Evolutionary conservation across 2,888 invertebrate genomes (phyloP).

Genomic region (Pegoplata infirma): DNA sequence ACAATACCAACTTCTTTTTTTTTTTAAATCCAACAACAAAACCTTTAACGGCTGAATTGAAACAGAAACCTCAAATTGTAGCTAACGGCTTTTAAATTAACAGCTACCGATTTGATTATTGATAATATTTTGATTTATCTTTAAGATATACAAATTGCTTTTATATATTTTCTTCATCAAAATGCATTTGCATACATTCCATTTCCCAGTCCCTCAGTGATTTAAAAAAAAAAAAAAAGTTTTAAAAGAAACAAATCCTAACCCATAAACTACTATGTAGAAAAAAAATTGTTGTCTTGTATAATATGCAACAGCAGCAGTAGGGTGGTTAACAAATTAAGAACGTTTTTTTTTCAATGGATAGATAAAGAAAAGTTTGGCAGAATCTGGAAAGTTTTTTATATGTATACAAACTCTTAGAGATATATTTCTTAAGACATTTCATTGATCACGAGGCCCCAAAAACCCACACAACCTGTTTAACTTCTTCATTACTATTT

Average conservation of each 20-base stretch:
- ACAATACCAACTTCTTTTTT: constrained; percentile 15
- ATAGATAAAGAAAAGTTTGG: too few relatives aligned
- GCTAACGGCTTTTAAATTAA: constrained; percentile 64
- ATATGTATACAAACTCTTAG: too few relatives aligned
- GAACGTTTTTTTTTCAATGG: too few relatives aligned
- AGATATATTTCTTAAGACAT: too few relatives aligned
- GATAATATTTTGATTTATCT: constrained; percentile 75
- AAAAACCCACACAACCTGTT: too few relatives aligned
- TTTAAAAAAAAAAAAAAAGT: too few relatives aligned
- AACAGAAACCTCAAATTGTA: constrained; percentile 39
- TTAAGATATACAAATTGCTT: constrained; percentile 68
- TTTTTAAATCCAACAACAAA: neutral
- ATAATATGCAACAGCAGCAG: neutral
- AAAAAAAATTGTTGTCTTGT: neutral
- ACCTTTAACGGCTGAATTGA: neutral
- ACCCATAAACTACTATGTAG: neutral
- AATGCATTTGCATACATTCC: constrained; percentile 28
- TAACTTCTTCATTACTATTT: too few relatives aligned
- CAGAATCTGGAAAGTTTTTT: too few relatives aligned
- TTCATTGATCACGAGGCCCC: too few relatives aligned
- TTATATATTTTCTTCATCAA: neutral
- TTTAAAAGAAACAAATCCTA: too few relatives aligned
- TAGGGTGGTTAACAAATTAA: too few relatives aligned
- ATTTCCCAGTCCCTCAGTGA: too few relatives aligned
- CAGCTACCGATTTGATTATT: constrained; percentile 75